Conservation (phyloP, 2,888 invertebrate genomes). For the Sthenelais limicola region DNA sequence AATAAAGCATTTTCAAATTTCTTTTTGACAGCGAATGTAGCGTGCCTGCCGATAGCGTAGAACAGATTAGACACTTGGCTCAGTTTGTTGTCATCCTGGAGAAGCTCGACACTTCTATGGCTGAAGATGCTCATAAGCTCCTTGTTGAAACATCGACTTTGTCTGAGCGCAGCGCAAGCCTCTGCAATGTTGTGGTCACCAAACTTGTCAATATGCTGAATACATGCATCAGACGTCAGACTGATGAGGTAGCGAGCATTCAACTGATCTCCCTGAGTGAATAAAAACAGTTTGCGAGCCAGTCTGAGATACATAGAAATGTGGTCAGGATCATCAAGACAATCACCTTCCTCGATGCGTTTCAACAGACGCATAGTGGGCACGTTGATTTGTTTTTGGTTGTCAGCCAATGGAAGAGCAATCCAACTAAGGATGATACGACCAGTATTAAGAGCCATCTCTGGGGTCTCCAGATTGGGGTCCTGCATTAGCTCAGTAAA, state of each 20-base stretch:
- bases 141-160: constrained; percentile 5
- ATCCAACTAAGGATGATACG: background rate
- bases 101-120: background rate
- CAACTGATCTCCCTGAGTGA: background rate
- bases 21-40: constrained; percentile 28
- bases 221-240: background rate
- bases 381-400: background rate
- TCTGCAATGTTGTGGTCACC: constrained; percentile 6
- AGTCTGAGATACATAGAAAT: constrained; percentile 24
- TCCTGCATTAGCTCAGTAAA: constrained; percentile 1
- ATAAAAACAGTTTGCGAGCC: constrained; percentile 2
- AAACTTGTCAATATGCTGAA: constrained; percentile 19
- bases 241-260: background rate
- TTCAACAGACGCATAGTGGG: background rate
- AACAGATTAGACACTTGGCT: constrained; percentile 38
- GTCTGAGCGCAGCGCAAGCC: constrained; percentile 10
- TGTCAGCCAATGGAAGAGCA: background rate
- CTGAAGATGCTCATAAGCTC: constrained; percentile 4
- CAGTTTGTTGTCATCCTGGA: background rate
- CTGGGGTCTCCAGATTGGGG: background rate
- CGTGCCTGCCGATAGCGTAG: constrained; percentile 34
- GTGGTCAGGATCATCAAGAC: constrained; percentile 2
- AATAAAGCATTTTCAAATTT: constrained; percentile 35
- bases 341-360: background rate
- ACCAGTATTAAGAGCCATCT: background rate